Conservation (phyloP, 1,140 invertebrate genomes). For the Zaprionus ghesquierei region DNA sequence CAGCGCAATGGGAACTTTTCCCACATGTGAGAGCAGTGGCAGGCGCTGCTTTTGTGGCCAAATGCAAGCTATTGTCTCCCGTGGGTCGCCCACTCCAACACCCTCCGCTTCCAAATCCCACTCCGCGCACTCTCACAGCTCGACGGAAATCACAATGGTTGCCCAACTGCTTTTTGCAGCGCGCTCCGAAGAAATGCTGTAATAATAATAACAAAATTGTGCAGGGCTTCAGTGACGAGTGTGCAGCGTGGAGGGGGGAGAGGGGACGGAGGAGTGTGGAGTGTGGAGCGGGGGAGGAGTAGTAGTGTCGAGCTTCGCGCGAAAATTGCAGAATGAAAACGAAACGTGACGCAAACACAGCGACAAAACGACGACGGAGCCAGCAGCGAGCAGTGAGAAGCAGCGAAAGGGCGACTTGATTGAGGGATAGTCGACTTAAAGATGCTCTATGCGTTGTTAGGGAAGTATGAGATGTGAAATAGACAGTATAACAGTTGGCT, state of each 20-base stretch:
- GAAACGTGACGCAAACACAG: constrained; percentile 73
- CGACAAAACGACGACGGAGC: constrained; percentile 23
- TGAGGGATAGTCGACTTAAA: not conserved
- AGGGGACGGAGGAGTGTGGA: too few relatives aligned
- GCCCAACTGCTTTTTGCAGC: constrained; percentile 56
- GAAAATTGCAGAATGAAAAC: constrained; percentile 66
- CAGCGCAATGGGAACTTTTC: constrained; percentile 39
- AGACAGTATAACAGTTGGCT: not conserved
- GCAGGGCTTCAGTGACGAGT: constrained; percentile 43
- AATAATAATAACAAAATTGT: constrained; percentile 73
- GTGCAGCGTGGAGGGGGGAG: not conserved
- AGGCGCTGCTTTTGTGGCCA: constrained; percentile 4
- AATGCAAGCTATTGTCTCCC: constrained; percentile 1
- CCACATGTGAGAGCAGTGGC: constrained; percentile 48
- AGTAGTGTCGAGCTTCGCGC: not conserved
- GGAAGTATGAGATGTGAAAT: not conserved
- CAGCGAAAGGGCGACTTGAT: not conserved
- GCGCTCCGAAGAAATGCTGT: constrained; percentile 71
- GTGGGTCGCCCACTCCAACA: not conserved
- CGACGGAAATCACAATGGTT: constrained; percentile 59
- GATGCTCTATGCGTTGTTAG: not conserved
- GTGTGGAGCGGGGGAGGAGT: not conserved
- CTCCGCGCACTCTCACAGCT: not conserved
- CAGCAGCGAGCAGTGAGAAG: too few relatives aligned
- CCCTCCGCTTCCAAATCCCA: not conserved